Conservation (phyloP, 2,888 invertebrate species). For the Ochropleura leucogaster region DNA sequence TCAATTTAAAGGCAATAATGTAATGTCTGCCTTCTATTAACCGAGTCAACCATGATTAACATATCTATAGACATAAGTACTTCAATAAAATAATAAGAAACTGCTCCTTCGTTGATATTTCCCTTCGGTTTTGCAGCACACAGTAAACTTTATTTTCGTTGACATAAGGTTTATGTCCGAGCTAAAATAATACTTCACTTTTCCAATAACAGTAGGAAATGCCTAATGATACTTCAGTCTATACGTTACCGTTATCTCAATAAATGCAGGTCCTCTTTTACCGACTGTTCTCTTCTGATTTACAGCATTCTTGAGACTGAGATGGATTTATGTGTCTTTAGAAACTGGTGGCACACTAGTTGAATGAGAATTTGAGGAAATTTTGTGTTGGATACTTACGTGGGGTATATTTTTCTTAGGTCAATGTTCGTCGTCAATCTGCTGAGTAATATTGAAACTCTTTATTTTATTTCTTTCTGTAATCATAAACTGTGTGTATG, state of each 20-base stretch:
- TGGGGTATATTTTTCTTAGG: too few species aligned
- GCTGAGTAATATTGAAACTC: too few species aligned
- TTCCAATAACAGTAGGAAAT: conserved; percentile 19
- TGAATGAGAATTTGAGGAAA: conserved; percentile 25
- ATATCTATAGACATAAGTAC: background rate
- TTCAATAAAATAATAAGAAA: background rate
- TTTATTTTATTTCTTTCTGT: too few species aligned
- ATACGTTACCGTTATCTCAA: conserved; percentile 49
- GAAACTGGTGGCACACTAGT: conserved; percentile 35
- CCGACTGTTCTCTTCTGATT: conserved; percentile 44
- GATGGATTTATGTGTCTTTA: conserved; percentile 55
- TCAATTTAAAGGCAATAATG: background rate
- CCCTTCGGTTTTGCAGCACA: background rate
- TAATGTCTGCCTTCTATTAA: background rate
- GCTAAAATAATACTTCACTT: conserved; percentile 22
- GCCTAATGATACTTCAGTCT: conserved; percentile 35
- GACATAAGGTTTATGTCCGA: background rate
- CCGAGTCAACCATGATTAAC: background rate
- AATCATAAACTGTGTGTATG: too few species aligned
- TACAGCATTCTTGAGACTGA: conserved; percentile 44
- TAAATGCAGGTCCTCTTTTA: conserved; percentile 52
- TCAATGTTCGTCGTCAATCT: too few species aligned
- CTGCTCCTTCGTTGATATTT: background rate
- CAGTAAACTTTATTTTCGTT: background rate
- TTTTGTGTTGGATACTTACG: background rate